These are phyloP conservation scores for Seriola dumerili DNA, from an alignment of 2,113 vertebrate species.

Conservation along the genomic window DNA sequence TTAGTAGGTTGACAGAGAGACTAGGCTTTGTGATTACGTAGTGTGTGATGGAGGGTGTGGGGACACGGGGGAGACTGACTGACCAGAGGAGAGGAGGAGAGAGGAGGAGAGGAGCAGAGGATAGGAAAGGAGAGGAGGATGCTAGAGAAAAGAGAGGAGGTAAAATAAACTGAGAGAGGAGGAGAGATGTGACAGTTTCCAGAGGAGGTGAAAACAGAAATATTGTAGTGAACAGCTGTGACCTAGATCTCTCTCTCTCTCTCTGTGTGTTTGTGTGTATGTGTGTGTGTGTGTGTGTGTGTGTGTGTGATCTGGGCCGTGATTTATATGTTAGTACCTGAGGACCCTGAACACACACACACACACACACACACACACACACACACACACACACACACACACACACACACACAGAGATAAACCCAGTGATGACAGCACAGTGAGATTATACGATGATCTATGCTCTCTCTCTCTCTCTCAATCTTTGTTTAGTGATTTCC, in stretches of 20 bases:
- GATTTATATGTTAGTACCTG: slow-evolving; percentile 73
- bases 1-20: neutral
- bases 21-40: too few species aligned
- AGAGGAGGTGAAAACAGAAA: slow-evolving; percentile 70
- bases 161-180: neutral
- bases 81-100: neutral
- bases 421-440: slow-evolving; percentile 21
- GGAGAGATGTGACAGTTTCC: slow-evolving; percentile 15
- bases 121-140: neutral
- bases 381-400: slow-evolving; percentile 25
- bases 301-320: slow-evolving; percentile 62
- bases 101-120: slow-evolving; percentile 2
- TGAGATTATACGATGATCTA: slow-evolving; percentile 32
- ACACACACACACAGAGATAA: slow-evolving; percentile 31
- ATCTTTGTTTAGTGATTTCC: slow-evolving; percentile 30
- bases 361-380: slow-evolving; percentile 27
- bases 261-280: slow-evolving; percentile 37
- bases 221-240: slow-evolving; percentile 84
- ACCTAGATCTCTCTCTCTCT: slow-evolving; percentile 77
- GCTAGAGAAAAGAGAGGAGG: neutral
- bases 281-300: slow-evolving; percentile 41
- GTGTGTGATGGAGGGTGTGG: too few species aligned
- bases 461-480: neutral
- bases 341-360: slow-evolving; percentile 44
- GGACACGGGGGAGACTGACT: too few species aligned